These are phyloP conservation scores for Xerus rutilus DNA, from an alignment of 2,797 vertebrate genomes.

Conservation along the genomic window DNA sequence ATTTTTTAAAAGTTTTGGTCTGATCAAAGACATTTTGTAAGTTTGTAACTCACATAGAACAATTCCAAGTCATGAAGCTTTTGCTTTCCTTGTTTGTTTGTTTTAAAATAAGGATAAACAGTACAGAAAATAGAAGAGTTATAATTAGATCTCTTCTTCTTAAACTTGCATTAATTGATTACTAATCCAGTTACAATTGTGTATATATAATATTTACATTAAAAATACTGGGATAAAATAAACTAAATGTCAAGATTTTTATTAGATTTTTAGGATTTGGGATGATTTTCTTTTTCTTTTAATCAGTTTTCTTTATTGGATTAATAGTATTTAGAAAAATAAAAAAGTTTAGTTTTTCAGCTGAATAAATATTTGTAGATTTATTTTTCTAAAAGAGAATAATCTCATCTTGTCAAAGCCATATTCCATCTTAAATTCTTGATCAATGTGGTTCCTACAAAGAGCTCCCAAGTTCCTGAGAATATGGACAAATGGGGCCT, in stretches of 20 bases:
- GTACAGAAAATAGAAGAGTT: neutral
- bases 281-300: neutral
- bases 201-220: neutral
- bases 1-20: neutral
- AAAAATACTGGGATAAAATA: neutral
- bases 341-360: neutral
- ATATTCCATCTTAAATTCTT: neutral
- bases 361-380: neutral
- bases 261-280: neutral
- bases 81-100: neutral
- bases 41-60: neutral
- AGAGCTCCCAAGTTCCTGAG: neutral
- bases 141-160: neutral
- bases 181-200: neutral
- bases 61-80: neutral
- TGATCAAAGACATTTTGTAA: constrained; percentile 19
- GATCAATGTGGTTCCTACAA: neutral
- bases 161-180: neutral
- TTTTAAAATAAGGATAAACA: neutral
- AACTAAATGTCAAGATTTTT: neutral
- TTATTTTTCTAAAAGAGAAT: neutral
- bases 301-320: neutral
- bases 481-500: neutral
- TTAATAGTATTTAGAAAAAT: neutral
- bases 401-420: neutral